Base-by-base conservation (phyloP, 2,797 vertebrate species). In the Euthynnus affinis region DNA sequence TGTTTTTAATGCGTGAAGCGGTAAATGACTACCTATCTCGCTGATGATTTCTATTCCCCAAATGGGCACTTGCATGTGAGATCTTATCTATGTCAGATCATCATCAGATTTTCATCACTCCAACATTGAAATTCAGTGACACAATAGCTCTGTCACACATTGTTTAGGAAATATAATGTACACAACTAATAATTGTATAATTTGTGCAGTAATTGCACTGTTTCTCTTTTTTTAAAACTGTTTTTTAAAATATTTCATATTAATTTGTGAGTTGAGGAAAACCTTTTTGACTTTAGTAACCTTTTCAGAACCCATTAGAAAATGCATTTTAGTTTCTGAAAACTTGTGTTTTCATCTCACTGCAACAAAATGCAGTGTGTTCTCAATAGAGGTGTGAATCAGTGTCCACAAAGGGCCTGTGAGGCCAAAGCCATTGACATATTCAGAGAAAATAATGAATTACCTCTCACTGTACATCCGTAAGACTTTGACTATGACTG, bases 361-460 rank as follows among this genome's bases (percentile, higher is more conserved):
- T 42, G 51, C 55, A 61, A 17, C 27, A 74, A 49, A 67, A 65
- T 44, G 12, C 8, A 15, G 27, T 40, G 9, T 63, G 7, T 25
- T 63, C 44, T 72, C 15, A 53, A 5, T 37, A n/a, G 29, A 61
- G n/a, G 5, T 52, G 42, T 55, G 17, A 80, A 40, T 32, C 40
- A 4, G 14, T 49, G 22, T 32, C 3, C 2, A 44, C 1, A 65
- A 68, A 42, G 17, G 6, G 12, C 60, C 42, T 27, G n/a, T 20
- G 42, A 70, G 71, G 27, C 9, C 32, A 9, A 52, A 62, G 25
- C 27, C 51, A 34, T 14, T 14, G 9, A n/a, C 7, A 13, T 62
- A 57, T 69, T 71, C 34, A 71, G 53, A 58, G n/a, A 65, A 75
- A 65, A 76, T 42, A 65, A 76, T 42, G 76, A 80, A 58, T 80